Evolutionary conservation across 23 tunicate genomes (phyloP), one percentile per base, ranked within the genome.

Genomic region (Trididemnum clinides): DNA sequence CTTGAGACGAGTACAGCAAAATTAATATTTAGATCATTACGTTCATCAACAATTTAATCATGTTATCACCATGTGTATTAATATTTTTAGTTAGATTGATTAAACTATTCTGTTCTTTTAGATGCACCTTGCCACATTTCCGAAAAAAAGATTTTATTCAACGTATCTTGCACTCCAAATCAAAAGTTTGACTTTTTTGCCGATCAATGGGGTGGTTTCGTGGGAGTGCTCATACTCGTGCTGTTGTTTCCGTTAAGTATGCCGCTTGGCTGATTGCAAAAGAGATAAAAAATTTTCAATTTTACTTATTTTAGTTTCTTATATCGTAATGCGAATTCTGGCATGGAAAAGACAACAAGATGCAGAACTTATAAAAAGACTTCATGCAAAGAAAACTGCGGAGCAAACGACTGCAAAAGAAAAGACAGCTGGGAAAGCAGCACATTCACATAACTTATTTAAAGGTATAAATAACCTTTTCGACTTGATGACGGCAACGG

Each of bases 191-290:
- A 94, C 71, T 81, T 89, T 26, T 94, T 94, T 66, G 79, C 65
- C 25, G 89, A 86, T 19, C 79, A 84, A 21, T 89, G 90, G 94
- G 88, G 82, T 1, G 72, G 74, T 34, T 85, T 62, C 25, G 88
- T 74, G 19, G 98, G 98, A 28, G 37, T 84, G 6, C 39, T 94
- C 15, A 63, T 94, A 37, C 87, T 94, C 20, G 20, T 94, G n/a
- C 35, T 94, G 1, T 83, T 82, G 3, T 94, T 94, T 64, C 90
- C 95, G 21, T 34, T 82, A 26, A 54, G 98, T 94, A 82, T 77
- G 15, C 15, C 15, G 15, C 10, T 15, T 44, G n/a, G n/a, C n/a
- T n/a, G n/a, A n/a, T n/a, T n/a, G n/a, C n/a, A n/a, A n/a, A n/a
- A n/a, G n/a, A n/a, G n/a, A n/a, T n/a, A 44, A 44, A 44, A 44